Conservation (phyloP, 2,888 invertebrate genomes). For the Pristionchus entomophagus region DNA sequence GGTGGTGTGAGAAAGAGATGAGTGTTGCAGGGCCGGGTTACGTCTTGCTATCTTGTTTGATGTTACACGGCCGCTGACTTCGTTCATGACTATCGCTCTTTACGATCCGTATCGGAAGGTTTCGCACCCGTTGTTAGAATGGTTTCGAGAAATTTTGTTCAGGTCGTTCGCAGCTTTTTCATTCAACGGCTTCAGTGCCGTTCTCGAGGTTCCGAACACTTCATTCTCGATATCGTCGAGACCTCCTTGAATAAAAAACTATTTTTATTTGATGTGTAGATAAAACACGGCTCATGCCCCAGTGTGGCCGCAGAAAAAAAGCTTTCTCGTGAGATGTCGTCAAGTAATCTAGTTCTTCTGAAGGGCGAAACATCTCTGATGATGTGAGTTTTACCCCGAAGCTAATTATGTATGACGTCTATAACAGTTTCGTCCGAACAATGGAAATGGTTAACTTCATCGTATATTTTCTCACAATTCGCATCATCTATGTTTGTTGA, state of each 20-base stretch:
- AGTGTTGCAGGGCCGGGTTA: background rate
- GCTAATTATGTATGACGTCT: background rate
- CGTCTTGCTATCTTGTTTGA: background rate
- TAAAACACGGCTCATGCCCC: background rate
- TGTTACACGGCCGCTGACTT: background rate
- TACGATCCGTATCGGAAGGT: conserved; percentile 1
- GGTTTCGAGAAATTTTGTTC: background rate
- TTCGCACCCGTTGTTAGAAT: background rate
- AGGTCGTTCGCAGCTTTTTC: background rate
- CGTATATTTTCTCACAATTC: background rate
- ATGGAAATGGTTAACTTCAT: background rate
- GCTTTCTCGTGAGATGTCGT: background rate
- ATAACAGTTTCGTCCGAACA: background rate
- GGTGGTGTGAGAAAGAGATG: background rate
- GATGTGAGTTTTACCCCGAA: background rate
- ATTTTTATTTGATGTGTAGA: too few relatives aligned
- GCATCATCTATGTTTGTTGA: background rate
- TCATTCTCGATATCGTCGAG: too few relatives aligned
- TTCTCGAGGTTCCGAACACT: background rate
- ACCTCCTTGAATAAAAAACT: too few relatives aligned
- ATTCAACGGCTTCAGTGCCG: background rate
- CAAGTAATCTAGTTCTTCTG: background rate
- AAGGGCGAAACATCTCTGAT: background rate
- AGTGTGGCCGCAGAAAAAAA: background rate
- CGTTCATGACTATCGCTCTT: background rate